Evolutionary conservation across 2,888 invertebrate species (phyloP), one percentile per base, ranked within the genome.

Genomic region (Zaprionus obscuricornis): DNA sequence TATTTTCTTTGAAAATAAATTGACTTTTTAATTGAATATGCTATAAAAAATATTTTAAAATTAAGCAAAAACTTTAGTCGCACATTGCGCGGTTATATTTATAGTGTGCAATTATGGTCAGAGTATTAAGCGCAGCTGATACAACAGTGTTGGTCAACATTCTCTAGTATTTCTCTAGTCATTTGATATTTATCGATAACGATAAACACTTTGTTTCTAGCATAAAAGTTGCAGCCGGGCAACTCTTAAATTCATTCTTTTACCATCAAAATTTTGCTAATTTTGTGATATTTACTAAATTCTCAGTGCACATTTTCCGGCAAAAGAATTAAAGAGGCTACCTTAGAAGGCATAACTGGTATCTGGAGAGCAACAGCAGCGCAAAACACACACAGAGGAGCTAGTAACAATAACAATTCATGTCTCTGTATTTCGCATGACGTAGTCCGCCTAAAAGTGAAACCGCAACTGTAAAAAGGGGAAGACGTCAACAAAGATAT

Each of bases 381-480:
- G n/a, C 14, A 31, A 10, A 43, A 31, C 7, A 49, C 11, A n/a
- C n/a, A n/a, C n/a, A n/a, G n/a, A n/a, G n/a, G n/a, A n/a, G n/a
- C n/a, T n/a, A n/a, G n/a, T n/a, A 45, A 31, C 8, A 27, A 34
- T 22, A 51, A 22, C 10, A 26, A 33, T 22, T 37, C 43, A 45
- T 16, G 37, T n/a, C 26, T 14, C 29, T 36, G 36, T 7, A 6
- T 11, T 17, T 34, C 5, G 66, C 16, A 69, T 67, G 69, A 73
- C 69, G 73, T 67, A 67, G 69, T 56, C 56, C 51, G 45, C 26
- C 40, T 8, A 52, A 67, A 72, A 67, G 52, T 62, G 56, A 57
- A 51, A 52, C 45, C 47, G 26, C 52, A 54, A 49, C 24, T n/a
- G n/a, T n/a, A n/a, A 52, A 16, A 14, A 62, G 42, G 36, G 8